Evolutionary conservation across 2,888 invertebrate species (phyloP), one percentile per base, ranked within the genome.

Genomic region (Luperina testacea): DNA sequence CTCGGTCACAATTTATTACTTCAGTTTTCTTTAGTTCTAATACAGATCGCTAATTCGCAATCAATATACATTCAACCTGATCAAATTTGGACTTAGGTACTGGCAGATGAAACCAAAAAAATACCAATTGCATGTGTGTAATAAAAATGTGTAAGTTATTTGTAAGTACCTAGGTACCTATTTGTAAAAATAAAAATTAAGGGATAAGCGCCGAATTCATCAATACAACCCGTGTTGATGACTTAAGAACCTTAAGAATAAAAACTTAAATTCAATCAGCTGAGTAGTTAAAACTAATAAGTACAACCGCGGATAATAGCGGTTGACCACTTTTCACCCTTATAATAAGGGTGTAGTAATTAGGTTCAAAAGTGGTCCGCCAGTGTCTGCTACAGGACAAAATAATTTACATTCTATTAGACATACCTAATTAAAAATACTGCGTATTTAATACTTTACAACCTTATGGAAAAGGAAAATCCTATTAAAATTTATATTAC

Each of bases 401-500:
- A 38, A 38, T 38, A 38, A 75, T 27, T 20, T 42, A 11, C 2
- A 27, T 8, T 63, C 9, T 20, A 32, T 38, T 32, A 53, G 11
- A 45, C 45, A 11, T 45, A 45, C 45, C 15, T 42, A n/a, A 57
- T n/a, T 32, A 42, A 59, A 75, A 72, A 4, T 63, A 68, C 5
- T 51, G n/a, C 57, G 24, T 67, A 61, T 38, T 61, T 59, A 67
- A 48, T 53, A 59, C 8, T 27, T 64, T 63, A 63, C 17, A 63
- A 48, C 6, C 27, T 20, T 15, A 38, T 64, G 24, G 20, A 64
- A 42, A 59, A 69, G 53, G 38, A 84, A 72, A 64, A 75, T 53
- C 45, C 8, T 68, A 72, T 74, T 59, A 82, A 77, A 64, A 80
- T 61, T 72, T 57, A 38, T 45, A 32, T 57, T 59, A 72, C 45